phyloP scores from a whole-genome alignment of 1,140 invertebrate genomes.

The Leucophenga varia region DNA sequence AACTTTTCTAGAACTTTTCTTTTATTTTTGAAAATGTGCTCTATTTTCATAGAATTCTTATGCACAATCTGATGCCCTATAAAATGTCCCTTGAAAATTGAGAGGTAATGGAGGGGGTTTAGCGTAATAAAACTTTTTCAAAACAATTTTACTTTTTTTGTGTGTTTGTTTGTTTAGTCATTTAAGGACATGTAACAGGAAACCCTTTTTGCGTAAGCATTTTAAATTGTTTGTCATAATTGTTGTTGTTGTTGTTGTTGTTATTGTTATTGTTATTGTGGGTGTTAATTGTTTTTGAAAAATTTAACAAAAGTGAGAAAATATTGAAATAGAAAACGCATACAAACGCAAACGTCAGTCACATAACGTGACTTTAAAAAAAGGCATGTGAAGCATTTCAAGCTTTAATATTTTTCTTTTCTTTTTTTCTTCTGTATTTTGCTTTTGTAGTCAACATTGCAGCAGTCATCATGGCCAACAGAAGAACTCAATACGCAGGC shows the following conservation, averaged over 20 bases:
- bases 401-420: conserved; percentile 6
- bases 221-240: conserved; percentile 3
- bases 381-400: too few relatives aligned
- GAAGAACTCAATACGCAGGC: not conserved
- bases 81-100: too few relatives aligned
- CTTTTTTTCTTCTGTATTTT: conserved; percentile 16
- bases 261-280: not conserved
- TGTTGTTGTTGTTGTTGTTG: not conserved
- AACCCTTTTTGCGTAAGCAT: conserved; percentile 47
- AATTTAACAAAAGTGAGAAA: too few relatives aligned
- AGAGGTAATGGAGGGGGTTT: too few relatives aligned
- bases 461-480: not conserved
- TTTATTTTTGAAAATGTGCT: too few relatives aligned
- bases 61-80: too few relatives aligned
- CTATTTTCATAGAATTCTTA: too few relatives aligned
- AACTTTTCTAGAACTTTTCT: too few relatives aligned
- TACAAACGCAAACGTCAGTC: too few relatives aligned
- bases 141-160: not conserved
- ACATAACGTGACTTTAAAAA: conserved; percentile 21
- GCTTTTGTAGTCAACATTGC: not conserved
- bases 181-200: conserved; percentile 38
- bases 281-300: conserved; percentile 29
- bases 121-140: too few relatives aligned
- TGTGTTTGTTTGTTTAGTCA: conserved; percentile 32
- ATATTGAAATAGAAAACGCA: too few relatives aligned